Percentiles rank a stretch among this genome's conserved stretches.
These are phyloP conservation scores for Heliconius melpomene DNA, from an alignment of 1,140 invertebrate species.

Conservation along the genomic window DNA sequence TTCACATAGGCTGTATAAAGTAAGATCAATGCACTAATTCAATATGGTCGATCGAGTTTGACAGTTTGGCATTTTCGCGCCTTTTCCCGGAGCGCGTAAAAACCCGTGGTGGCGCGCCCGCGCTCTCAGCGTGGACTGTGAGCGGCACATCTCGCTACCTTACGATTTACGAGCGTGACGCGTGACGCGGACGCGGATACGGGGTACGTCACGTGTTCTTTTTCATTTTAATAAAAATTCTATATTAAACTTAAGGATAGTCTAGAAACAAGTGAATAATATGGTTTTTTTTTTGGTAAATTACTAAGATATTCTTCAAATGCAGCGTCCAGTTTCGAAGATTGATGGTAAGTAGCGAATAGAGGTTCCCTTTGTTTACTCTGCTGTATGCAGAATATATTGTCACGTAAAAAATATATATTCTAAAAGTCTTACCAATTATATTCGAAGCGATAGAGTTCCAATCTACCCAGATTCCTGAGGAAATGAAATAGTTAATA, in stretches of 20 bases:
- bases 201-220: conserved; percentile 48
- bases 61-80: conserved; percentile 75
- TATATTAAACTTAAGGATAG: not conserved
- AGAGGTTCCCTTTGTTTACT: no score
- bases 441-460: no score
- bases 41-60: conserved; percentile 59
- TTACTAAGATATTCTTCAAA: no score
- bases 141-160: conserved; percentile 65
- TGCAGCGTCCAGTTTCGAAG: no score
- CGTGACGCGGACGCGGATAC: conserved; percentile 68
- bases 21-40: conserved; percentile 42
- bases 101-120: conserved; percentile 60
- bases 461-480: no score
- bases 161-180: conserved; percentile 74
- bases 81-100: conserved; percentile 66
- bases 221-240: not conserved
- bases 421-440: no score
- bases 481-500: no score
- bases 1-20: conserved; percentile 52
- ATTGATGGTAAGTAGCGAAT: no score
- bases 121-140: conserved; percentile 68
- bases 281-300: no score
- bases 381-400: no score
- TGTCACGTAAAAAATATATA: no score
- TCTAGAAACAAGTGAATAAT: not conserved